Percentiles rank a stretch among this genome's conserved stretches.
Conservation (phyloP, 2,113 vertebrate genomes). For the Otis tarda region DNA sequence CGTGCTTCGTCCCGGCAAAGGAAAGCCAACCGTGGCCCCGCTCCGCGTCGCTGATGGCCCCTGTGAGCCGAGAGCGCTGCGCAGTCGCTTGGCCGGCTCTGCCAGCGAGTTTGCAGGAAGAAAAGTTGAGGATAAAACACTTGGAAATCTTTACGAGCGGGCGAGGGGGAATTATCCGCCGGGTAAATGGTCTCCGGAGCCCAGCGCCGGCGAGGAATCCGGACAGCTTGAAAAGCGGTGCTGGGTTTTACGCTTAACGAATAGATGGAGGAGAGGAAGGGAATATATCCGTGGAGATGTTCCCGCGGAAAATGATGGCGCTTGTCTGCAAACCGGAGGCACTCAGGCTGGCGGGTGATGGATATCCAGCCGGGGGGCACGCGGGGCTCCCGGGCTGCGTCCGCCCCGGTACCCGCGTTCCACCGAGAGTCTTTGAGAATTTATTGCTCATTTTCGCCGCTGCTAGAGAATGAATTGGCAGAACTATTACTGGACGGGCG, state of each 20-base stretch:
- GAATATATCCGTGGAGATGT: conserved; percentile 46
- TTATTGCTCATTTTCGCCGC: conserved; percentile 82
- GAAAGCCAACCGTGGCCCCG: no score
- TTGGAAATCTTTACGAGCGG: not conserved
- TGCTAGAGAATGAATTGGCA: conserved; percentile 76
- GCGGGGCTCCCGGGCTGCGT: conserved; percentile 22
- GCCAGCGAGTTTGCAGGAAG: not conserved
- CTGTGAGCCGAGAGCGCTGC: no score
- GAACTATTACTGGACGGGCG: conserved; percentile 58
- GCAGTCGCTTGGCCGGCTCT: not conserved
- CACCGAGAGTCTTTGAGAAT: conserved; percentile 73
- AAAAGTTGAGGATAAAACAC: not conserved
- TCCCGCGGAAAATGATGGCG: not conserved
- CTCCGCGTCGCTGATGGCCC: no score
- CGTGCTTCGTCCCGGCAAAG: no score
- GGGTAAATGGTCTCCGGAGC: not conserved
- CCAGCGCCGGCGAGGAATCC: not conserved
- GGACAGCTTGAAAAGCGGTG: not conserved
- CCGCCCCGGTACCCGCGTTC: conserved; percentile 54
- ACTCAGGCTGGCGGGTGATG: conserved; percentile 52
- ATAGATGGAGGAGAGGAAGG: conserved; percentile 24
- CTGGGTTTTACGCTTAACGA: conserved; percentile 48
- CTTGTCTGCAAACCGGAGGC: not conserved
- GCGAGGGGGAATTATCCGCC: not conserved
- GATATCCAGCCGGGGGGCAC: conserved; percentile 73